phyloP scores from a whole-genome alignment of 2,888 invertebrate species.

The Nysson spinosus region DNA sequence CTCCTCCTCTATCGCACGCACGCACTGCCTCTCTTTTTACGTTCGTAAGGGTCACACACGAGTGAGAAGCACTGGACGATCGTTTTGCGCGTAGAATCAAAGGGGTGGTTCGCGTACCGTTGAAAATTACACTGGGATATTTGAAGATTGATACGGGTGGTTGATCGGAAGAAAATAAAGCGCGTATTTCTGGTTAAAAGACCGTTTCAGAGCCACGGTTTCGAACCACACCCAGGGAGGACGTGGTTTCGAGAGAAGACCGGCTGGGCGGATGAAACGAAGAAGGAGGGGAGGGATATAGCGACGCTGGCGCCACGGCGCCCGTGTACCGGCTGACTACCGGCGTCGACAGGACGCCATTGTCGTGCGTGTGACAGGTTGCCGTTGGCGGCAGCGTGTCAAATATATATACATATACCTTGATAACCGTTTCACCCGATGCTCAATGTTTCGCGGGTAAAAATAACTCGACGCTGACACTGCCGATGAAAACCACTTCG shows the following conservation, averaged over 20 bases:
- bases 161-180: too few relatives aligned
- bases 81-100: too few relatives aligned
- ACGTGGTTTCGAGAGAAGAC: slow-evolving; percentile 56
- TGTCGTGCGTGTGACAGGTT: slow-evolving; percentile 66
- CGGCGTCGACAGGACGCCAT: slow-evolving; percentile 66
- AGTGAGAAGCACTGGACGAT: too few relatives aligned
- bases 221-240: slow-evolving; percentile 68
- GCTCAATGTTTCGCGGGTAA: background rate
- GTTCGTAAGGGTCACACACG: background rate
- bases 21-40: slow-evolving; percentile 11
- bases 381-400: slow-evolving; percentile 41
- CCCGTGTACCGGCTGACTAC: slow-evolving; percentile 56
- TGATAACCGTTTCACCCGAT: background rate
- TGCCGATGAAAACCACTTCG: too few relatives aligned
- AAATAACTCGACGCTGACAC: too few relatives aligned
- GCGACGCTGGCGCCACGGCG: slow-evolving; percentile 66
- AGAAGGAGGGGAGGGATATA: slow-evolving; percentile 39
- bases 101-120: too few relatives aligned
- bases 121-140: too few relatives aligned
- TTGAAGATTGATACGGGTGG: too few relatives aligned
- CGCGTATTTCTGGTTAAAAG: slow-evolving; percentile 1
- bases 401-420: background rate
- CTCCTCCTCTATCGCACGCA: slow-evolving; percentile 12
- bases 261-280: slow-evolving; percentile 53
- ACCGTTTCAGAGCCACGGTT: slow-evolving; percentile 24